Evolutionary conservation across 1,140 invertebrate species (phyloP).

Genomic region (Dendrolimus punctatus): DNA sequence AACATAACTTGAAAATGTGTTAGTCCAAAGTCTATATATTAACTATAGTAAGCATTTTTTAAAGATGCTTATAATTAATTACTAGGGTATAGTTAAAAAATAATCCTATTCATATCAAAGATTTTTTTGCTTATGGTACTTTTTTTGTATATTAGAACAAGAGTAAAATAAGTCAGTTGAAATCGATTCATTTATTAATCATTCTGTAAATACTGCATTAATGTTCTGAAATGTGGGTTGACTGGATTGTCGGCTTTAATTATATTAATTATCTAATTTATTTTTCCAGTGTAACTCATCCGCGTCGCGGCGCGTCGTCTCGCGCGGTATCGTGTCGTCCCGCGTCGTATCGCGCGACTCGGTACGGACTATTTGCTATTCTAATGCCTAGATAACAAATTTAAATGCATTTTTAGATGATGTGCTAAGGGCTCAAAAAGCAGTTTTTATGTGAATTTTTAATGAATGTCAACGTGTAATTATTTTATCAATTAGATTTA

Average conservation of each 20-base stretch:
- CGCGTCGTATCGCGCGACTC: neutral
- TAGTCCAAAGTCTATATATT: too few species aligned
- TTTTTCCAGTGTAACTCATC: constrained; percentile 54
- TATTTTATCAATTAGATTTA: constrained; percentile 16
- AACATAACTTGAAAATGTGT: too few species aligned
- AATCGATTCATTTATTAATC: constrained; percentile 35
- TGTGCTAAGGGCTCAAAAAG: constrained; percentile 56
- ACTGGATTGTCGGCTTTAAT: neutral
- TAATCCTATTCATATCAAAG: too few species aligned
- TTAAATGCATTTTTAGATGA: constrained; percentile 47
- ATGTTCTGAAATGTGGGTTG: neutral
- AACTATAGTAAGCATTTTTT: too few species aligned
- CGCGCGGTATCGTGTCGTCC: constrained; percentile 1
- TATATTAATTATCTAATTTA: constrained; percentile 11
- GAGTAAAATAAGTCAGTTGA: neutral
- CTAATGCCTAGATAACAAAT: constrained; percentile 3
- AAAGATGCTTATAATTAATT: too few species aligned
- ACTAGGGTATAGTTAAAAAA: too few species aligned
- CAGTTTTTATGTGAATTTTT: constrained; percentile 65
- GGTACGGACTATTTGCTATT: too few species aligned
- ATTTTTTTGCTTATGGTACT: too few species aligned
- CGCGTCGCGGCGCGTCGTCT: constrained; percentile 6
- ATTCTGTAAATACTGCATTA: constrained; percentile 48
- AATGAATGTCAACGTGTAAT: constrained; percentile 44
- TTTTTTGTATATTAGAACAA: too few species aligned